phyloP scores from a whole-genome alignment of 2,113 vertebrate genomes.

The Turdus rufiventris region DNA sequence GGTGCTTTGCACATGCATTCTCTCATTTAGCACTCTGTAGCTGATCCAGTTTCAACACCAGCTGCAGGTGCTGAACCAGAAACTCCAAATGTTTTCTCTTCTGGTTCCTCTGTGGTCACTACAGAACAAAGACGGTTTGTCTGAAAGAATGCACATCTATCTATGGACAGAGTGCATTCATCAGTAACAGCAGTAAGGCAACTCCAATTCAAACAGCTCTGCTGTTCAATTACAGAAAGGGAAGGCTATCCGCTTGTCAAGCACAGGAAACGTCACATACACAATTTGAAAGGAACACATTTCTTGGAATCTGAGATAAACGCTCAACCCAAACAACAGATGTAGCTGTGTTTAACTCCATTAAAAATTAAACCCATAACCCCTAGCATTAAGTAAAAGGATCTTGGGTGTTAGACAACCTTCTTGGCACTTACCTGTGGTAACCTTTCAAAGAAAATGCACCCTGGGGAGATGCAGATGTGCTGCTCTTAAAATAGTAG shows the following conservation, averaged over 20 bases:
- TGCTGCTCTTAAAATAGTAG: constrained; percentile 97
- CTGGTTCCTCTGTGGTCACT: background rate
- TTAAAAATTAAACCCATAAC: background rate
- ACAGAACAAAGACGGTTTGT: background rate
- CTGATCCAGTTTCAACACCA: background rate
- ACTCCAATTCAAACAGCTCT: background rate
- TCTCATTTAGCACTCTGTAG: background rate
- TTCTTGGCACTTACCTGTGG: constrained; percentile 82
- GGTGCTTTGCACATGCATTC: background rate
- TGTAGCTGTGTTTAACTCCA: background rate
- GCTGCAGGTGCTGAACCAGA: background rate
- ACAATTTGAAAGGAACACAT: background rate
- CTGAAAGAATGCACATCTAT: background rate
- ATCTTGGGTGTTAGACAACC: background rate
- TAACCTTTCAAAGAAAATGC: constrained; percentile 96
- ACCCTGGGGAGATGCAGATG: constrained; percentile 89
- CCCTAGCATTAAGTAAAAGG: background rate
- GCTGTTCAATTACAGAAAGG: background rate
- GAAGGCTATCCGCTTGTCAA: background rate
- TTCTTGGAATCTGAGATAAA: background rate
- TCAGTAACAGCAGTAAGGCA: background rate
- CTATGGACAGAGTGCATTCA: background rate
- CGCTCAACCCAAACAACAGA: background rate
- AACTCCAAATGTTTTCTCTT: background rate
- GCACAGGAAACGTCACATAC: background rate